Percentiles rank a stretch among this genome's conserved stretches.
Evolutionary conservation across 2,888 invertebrate genomes (phyloP).

Genomic region (Elysia crispata): DNA sequence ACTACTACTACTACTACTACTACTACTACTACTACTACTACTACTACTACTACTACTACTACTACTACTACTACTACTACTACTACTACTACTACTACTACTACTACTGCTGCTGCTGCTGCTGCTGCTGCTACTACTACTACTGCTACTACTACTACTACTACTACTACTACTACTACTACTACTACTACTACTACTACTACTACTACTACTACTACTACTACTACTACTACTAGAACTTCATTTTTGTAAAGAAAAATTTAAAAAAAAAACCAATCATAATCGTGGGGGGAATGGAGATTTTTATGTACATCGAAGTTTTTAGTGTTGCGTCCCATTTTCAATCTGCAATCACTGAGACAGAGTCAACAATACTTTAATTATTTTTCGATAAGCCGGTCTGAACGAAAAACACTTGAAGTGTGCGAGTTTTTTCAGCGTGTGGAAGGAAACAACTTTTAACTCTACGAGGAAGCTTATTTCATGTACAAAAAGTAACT

Average conservation of each 20-base stretch:
- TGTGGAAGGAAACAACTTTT: no score
- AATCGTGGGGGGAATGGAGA: neutral
- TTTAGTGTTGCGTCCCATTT: no score
- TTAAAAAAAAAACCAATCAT: neutral
- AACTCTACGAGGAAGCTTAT: no score
- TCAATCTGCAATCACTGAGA: no score
- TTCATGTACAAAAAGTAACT: no score
- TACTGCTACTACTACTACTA: slow-evolving; percentile 36
- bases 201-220: slow-evolving; percentile 24
- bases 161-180: slow-evolving; percentile 39
- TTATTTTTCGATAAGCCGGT: no score
- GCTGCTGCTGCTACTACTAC: slow-evolving; percentile 27
- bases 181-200: slow-evolving; percentile 35
- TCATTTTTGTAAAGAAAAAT: neutral
- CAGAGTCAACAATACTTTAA: no score
- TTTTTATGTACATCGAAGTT: no score
- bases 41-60: slow-evolving; percentile 43
- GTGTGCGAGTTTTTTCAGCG: no score
- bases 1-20: slow-evolving; percentile 34
- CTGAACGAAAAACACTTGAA: no score
- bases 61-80: slow-evolving; percentile 30
- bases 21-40: slow-evolving; percentile 32
- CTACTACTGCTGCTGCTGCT: slow-evolving; percentile 29
- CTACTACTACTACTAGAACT: slow-evolving; percentile 9
- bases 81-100: slow-evolving; percentile 29